Conservation (phyloP, 2,113 vertebrate species). For the Rynchops niger region DNA sequence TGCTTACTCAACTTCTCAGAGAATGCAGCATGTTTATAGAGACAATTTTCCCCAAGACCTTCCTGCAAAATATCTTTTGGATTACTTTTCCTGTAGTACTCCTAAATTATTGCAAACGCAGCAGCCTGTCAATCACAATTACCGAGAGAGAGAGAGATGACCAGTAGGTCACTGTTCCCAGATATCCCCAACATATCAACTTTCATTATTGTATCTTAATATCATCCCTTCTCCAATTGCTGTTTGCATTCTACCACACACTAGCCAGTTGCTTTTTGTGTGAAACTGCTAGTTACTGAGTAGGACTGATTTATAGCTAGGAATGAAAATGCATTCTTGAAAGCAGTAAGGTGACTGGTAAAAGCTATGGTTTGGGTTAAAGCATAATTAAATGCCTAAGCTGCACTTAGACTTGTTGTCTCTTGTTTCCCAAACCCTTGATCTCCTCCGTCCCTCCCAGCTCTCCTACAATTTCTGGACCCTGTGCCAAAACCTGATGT, state of each 20-base stretch:
- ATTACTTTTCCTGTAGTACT: not conserved
- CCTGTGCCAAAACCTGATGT: not conserved
- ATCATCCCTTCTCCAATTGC: not conserved
- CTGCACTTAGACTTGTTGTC: not conserved
- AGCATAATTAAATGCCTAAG: not conserved
- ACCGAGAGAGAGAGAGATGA: not conserved
- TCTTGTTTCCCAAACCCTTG: not conserved
- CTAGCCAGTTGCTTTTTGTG: not conserved
- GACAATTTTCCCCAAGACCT: not conserved
- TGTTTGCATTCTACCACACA: not conserved
- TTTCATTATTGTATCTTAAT: slow-evolving; percentile 25
- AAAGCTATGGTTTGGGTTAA: not conserved
- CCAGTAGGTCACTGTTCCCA: slow-evolving; percentile 8
- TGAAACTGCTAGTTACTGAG: not conserved
- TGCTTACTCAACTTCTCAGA: not conserved
- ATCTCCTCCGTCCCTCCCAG: not conserved
- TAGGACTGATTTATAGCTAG: not conserved
- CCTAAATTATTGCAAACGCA: slow-evolving; percentile 9
- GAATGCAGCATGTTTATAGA: not conserved
- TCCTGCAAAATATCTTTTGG: not conserved
- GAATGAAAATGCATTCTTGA: not conserved
- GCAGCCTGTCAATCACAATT: slow-evolving; percentile 26
- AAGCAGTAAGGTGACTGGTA: not conserved
- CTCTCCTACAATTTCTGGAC: not conserved
- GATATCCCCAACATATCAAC: slow-evolving; percentile 28